Base-by-base conservation (phyloP, 1,140 invertebrate species). In the Pseudomyrmex pallidus region DNA sequence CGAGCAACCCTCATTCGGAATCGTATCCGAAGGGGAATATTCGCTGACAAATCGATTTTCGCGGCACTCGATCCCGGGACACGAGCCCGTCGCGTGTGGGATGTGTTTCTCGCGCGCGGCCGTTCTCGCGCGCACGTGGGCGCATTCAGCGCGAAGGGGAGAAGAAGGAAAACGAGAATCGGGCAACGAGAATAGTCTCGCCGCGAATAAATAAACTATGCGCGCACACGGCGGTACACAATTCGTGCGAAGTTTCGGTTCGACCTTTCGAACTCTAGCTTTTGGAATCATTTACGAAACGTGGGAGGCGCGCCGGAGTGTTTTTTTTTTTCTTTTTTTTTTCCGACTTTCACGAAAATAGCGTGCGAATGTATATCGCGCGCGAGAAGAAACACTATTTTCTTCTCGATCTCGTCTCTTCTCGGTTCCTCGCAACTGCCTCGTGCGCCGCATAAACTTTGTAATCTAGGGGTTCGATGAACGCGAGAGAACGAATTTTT, bases 31-130 rank as follows among this genome's bases (percentile, higher is more conserved):
- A 73, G 86, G 86, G 86, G 82, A 87, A 88, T 87, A 82, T 77
- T 66, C 76, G 74, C 86, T 82, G 82, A 87, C 85, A 62, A 82
- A 88, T 87, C 87, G 77, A 88, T 88, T 87, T 59, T 57, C 52
- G 74, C 35, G 22, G 13, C 25, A 52, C 54, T 59, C 66, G 52
- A 67, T 77, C 25, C 25, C 63, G n/a, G 20, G 54, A 20, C 17
- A 15, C 17, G 48, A 54, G 35, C 35, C 35, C 48, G 61, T 44
- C 22, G 73, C 20, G 74, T 46, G 54, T 61, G 20, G 2, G 2
- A 3, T 25, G 25, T 25, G 63, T 66, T 35, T 78, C 70, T 50
- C 76, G 25, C 64, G 35, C 64, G 17, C 52, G 20, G 35, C 5
- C 5, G 35, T 35, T 35, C 35, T 13, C 52, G 35, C 17, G 17